A percentile compares a stretch with the other conserved stretches of the same genome.
phyloP scores from a whole-genome alignment of 2,888 invertebrate genomes.

The Apodemia mormo region DNA sequence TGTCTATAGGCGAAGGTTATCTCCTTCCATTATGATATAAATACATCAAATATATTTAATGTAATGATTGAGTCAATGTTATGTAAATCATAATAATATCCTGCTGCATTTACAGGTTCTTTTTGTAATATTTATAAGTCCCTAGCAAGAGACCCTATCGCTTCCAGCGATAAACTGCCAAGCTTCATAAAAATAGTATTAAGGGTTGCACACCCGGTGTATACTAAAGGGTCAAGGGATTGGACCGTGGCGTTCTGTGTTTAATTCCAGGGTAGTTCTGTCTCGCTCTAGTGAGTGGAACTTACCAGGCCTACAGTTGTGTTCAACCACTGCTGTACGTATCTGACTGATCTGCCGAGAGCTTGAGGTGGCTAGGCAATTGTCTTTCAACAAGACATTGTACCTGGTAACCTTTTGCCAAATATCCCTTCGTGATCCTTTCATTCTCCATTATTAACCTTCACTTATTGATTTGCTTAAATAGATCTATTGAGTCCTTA shows the following conservation, averaged over 20 bases:
- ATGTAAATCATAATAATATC: background rate
- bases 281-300: constrained; percentile 50
- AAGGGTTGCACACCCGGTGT: constrained; percentile 67
- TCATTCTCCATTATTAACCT: background rate
- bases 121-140: constrained; percentile 43
- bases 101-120: constrained; percentile 56
- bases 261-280: constrained; percentile 47
- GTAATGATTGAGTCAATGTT: too few species aligned
- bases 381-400: constrained; percentile 81
- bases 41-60: too few species aligned
- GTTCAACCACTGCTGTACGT: constrained; percentile 75
- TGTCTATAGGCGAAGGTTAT: too few species aligned
- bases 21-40: too few species aligned
- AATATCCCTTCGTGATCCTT: constrained; percentile 21
- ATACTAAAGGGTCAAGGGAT: constrained; percentile 65
- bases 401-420: constrained; percentile 57
- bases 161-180: constrained; percentile 54
- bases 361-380: constrained; percentile 70
- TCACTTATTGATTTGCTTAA: too few species aligned
- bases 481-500: too few species aligned
- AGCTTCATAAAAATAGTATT: constrained; percentile 71
- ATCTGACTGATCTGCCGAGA: constrained; percentile 61
- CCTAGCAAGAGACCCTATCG: constrained; percentile 69
- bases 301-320: constrained; percentile 62
- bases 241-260: constrained; percentile 56